phyloP scores from a whole-genome alignment of 2,888 invertebrate species.

The Tenthredo distinguenda region DNA sequence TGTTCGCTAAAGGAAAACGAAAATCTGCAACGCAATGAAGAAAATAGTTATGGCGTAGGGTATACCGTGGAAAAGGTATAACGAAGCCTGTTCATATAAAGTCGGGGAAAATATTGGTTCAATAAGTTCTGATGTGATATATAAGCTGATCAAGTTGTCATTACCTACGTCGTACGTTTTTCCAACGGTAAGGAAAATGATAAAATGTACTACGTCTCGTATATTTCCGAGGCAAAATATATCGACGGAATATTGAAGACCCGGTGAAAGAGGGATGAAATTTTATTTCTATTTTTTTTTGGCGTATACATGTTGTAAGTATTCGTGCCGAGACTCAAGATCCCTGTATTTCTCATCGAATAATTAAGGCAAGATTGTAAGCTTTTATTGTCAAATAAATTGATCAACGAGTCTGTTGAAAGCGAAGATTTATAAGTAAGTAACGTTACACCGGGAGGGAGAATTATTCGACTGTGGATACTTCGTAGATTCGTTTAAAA shows the following conservation, averaged over 20 bases:
- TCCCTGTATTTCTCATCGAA: background rate
- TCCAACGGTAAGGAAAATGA: background rate
- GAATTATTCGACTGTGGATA: background rate
- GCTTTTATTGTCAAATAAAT: background rate
- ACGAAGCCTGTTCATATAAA: constrained; percentile 2
- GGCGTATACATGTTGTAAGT: background rate
- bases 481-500: background rate
- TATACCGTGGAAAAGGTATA: too few relatives aligned
- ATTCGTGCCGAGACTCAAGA: background rate
- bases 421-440: background rate
- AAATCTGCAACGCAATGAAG: too few relatives aligned
- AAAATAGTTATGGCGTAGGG: too few relatives aligned
- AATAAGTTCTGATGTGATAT: background rate
- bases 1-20: too few relatives aligned
- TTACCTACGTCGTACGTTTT: background rate
- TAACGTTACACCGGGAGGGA: background rate
- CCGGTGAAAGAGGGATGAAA: background rate
- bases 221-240: background rate
- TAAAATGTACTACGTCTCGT: background rate
- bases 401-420: background rate
- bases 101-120: constrained; percentile 2
- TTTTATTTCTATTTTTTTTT: background rate
- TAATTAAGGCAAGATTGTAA: background rate
- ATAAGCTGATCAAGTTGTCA: constrained; percentile 2
- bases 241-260: background rate